These are phyloP conservation scores for Embidobia sp. DNA, from an alignment of 2,888 invertebrate genomes.

Conservation along the genomic window DNA sequence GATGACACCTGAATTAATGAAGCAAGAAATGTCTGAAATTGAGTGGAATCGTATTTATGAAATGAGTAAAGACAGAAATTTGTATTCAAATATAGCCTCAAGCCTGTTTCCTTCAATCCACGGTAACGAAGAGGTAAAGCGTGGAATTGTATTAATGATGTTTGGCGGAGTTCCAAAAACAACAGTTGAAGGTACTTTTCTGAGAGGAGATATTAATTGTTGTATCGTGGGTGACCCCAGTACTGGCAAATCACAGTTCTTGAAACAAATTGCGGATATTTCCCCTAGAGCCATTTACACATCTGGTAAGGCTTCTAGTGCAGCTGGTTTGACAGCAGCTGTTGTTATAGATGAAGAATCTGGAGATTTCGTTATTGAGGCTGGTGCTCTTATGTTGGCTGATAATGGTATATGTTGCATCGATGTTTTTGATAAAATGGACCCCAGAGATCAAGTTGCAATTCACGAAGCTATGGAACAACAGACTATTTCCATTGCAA, in stretches of 20 bases:
- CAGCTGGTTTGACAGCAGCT: constrained; percentile 99
- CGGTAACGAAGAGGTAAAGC: constrained; percentile 98
- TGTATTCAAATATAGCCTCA: constrained; percentile 94
- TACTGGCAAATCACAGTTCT: constrained; percentile 98
- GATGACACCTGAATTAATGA: constrained; percentile 94
- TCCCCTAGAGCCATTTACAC: constrained; percentile 98
- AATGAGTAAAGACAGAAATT: constrained; percentile 96
- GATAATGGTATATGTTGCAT: constrained; percentile 99
- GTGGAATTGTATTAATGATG: constrained; percentile 94
- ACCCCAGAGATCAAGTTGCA: constrained; percentile 97
- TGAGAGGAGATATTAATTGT: constrained; percentile 98
- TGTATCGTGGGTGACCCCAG: constrained; percentile 99
- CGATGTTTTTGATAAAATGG: constrained; percentile 99
- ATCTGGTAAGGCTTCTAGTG: constrained; percentile 98
- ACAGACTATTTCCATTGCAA: constrained; percentile 99
- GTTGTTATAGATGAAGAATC: constrained; percentile 99
- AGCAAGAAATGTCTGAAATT: constrained; percentile 95
- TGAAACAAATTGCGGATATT: constrained; percentile 97
- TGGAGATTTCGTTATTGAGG: constrained; percentile 99
- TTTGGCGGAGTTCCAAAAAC: constrained; percentile 98
- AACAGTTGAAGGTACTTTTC: constrained; percentile 93
- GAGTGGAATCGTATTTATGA: constrained; percentile 98
- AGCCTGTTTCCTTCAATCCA: constrained; percentile 98
- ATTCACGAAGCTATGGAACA: constrained; percentile 99
- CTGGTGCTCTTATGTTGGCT: constrained; percentile 99